Evolutionary conservation across 2,888 invertebrate genomes (phyloP).

Genomic region (Operophtera brumata): DNA sequence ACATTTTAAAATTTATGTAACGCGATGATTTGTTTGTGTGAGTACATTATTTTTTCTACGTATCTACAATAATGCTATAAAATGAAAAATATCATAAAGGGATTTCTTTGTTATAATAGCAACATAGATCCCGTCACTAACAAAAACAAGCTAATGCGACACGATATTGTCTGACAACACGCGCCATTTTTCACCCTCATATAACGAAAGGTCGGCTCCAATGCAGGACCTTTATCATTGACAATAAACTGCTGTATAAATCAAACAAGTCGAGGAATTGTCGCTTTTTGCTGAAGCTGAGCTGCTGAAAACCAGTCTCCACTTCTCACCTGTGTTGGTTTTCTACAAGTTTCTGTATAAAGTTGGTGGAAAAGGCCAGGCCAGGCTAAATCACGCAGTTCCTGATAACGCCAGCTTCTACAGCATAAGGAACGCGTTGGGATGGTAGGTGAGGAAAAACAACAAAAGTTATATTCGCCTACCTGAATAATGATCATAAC

Average conservation of each 20-base stretch:
- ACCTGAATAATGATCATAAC: too few species aligned
- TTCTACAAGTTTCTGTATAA: background rate
- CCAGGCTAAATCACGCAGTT: too few species aligned
- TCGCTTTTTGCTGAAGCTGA: background rate
- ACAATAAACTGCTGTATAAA: slow-evolving; percentile 66
- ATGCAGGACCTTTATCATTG: slow-evolving; percentile 70
- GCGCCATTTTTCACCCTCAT: slow-evolving; percentile 62
- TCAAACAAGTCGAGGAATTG: slow-evolving; percentile 41
- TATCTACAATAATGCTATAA: too few species aligned
- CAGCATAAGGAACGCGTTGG: too few species aligned
- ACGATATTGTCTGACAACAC: slow-evolving; percentile 46
- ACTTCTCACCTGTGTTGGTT: background rate
- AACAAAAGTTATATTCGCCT: too few species aligned
- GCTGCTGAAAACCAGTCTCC: background rate
- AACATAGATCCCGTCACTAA: slow-evolving; percentile 26
- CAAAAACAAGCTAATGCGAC: slow-evolving; percentile 53
- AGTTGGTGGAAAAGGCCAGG: too few species aligned
- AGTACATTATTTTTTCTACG: too few species aligned
- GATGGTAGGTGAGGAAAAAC: too few species aligned
- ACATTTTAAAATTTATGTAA: too few species aligned
- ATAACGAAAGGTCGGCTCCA: slow-evolving; percentile 70
- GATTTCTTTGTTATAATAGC: background rate
- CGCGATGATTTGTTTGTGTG: too few species aligned
- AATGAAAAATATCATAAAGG: too few species aligned
- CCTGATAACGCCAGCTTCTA: too few species aligned